Evolutionary conservation across 2,888 invertebrate species (phyloP).

Genomic region (Leptopilina myrica): DNA sequence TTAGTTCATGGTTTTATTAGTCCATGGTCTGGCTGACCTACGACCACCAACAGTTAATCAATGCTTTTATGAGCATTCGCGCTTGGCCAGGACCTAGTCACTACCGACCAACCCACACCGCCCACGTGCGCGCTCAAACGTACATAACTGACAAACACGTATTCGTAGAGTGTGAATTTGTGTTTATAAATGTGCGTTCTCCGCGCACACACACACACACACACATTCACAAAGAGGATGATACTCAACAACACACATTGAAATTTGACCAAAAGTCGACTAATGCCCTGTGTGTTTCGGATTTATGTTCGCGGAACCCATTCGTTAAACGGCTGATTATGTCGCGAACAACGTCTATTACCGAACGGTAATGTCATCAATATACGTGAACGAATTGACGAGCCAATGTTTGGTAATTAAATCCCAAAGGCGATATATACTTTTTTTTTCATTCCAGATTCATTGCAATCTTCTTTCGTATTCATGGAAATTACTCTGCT

Average conservation of each 20-base stretch:
- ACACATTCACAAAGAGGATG: background rate
- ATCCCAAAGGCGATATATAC: conserved; percentile 39
- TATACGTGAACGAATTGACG: conserved; percentile 53
- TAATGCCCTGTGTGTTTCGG: background rate
- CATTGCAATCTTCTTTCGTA: conserved; percentile 60
- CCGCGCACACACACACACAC: conserved; percentile 40
- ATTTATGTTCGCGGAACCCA: conserved; percentile 42
- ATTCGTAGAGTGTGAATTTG: conserved; percentile 1
- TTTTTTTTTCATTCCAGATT: conserved; percentile 41
- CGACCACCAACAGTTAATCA: conserved; percentile 74
- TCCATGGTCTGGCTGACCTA: conserved; percentile 65
- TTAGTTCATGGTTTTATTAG: conserved; percentile 68
- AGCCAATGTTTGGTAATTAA: conserved; percentile 52
- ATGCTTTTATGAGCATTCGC: conserved; percentile 73
- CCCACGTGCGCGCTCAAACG: conserved; percentile 44
- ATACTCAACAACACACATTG: conserved; percentile 9
- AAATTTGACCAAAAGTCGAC: conserved; percentile 33
- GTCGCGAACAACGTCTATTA: conserved; percentile 59
- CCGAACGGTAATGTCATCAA: conserved; percentile 56
- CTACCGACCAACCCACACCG: conserved; percentile 49
- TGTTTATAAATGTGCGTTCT: background rate
- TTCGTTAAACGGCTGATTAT: conserved; percentile 65
- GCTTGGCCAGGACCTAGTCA: conserved; percentile 53
- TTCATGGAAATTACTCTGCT: conserved; percentile 34
- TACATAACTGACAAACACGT: conserved; percentile 25